Evolutionary conservation across 2,888 invertebrate species (phyloP), one percentile per base, ranked within the genome.

Genomic region (Hydrotaea cyrtoneurina): DNA sequence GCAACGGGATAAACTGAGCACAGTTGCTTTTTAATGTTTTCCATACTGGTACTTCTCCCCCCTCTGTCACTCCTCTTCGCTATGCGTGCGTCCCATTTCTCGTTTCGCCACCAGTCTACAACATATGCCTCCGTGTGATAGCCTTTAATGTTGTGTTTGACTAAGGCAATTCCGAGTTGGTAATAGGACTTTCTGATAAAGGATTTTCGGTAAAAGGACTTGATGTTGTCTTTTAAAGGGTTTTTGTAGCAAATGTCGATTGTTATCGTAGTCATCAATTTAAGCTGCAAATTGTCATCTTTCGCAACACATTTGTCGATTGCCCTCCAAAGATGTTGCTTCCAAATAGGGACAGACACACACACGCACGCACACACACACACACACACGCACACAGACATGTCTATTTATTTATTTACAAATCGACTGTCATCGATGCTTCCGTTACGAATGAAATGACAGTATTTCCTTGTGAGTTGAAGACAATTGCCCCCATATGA

Each of bases 241-340:
- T 57, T 85, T 79, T n/a, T n/a, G n/a, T 79, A 69, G 75, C 84
- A 84, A 84, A 81, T 85, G 85, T 39, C 73, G 79, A 79, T 82
- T 85, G 77, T 82, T 85, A 79, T 85, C 82, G 23, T 31, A 77
- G 76, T 31, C 82, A 85, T 85, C 82, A 85, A 82, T 85, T 82
- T 76, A n/a, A 71, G 84, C 73, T 69, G 76, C 23, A 81, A 74
- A 74, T 59, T 79, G 62, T 71, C 66, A 62, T 53, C 72, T 46
- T 74, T 76, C 5, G 15, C 3, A 53, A 80, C 55, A 71, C 19
- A 62, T 81, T 75, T 78, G 81, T 72, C 73, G 81, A 79, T 82
- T 80, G 78, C 39, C 11, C 64, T 76, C 64, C 53, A 59, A 53
- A 53, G 75, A 69, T 81, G 78, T 59, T 72, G 73, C 62, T 64